These are phyloP conservation scores for Drosophila putrida DNA, from an alignment of 2,888 invertebrate genomes.

Conservation along the genomic window DNA sequence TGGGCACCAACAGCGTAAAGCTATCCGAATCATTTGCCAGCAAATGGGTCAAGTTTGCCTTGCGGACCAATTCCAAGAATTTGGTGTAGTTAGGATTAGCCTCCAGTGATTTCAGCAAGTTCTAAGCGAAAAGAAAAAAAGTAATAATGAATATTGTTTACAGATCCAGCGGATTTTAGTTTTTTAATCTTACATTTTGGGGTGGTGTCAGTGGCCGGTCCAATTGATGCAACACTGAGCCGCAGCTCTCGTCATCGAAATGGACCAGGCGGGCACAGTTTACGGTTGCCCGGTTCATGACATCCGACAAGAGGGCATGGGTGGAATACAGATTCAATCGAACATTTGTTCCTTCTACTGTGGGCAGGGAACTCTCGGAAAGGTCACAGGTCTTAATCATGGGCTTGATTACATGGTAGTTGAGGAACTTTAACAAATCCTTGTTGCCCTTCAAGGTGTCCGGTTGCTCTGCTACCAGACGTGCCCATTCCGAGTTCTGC, in stretches of 20 bases:
- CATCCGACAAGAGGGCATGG: conserved; percentile 87
- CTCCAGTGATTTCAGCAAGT: conserved; percentile 81
- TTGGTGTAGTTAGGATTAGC: conserved; percentile 84
- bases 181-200: conserved; percentile 69
- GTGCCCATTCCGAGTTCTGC: conserved; percentile 85
- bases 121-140: conserved; percentile 55
- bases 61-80: conserved; percentile 82
- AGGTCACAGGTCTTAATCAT: conserved; percentile 87
- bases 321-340: conserved; percentile 88
- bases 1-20: conserved; percentile 84
- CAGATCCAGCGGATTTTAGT: neutral
- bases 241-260: conserved; percentile 89
- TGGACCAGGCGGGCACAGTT: conserved; percentile 89
- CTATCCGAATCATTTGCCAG: conserved; percentile 79
- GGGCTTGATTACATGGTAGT: conserved; percentile 88
- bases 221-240: conserved; percentile 89
- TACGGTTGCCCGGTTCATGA: conserved; percentile 88
- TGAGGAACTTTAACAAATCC: conserved; percentile 87
- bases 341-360: conserved; percentile 86
- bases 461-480: conserved; percentile 82
- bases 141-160: conserved; percentile 54
- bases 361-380: conserved; percentile 87
- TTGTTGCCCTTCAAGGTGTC: conserved; percentile 83
- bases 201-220: conserved; percentile 87
- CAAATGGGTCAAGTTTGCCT: conserved; percentile 83